Evolutionary conservation across 2,113 vertebrate genomes (phyloP), one percentile per base, ranked within the genome.

Genomic region (Vireo altiloquus): DNA sequence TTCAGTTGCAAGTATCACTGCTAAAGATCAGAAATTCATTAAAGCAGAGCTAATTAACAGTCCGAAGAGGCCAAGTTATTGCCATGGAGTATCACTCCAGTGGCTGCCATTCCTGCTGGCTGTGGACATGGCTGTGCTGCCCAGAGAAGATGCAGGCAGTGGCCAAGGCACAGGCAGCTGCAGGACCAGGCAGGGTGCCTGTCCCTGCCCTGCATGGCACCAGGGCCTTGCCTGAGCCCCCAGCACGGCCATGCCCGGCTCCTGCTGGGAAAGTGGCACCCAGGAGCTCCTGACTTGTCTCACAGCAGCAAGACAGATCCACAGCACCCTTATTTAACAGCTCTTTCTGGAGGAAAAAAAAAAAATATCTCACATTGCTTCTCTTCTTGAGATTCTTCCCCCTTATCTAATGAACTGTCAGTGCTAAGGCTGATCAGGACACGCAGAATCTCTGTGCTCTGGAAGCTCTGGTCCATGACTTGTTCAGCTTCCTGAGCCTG

Each of bases 171-270:
- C 13, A 15, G 54, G 31, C 24, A 39, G 35, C 3, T 3, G 31
- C 59, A 64, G 69, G 33, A 46, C 5, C 24, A 1, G 35, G 40
- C 1, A 2, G 69, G 47, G 31, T 2, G 40, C 68, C 19, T 76
- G 52, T 4, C 3, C 53, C 85, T 82, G 85, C 52, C 47, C 78
- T 37, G 33, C 60, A 6, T 77, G 31, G 39, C 49, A 20, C 72
- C 64, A 42, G 3, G 7, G 56, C 44, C 44, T 31, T 25, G 30
- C 49, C 33, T 1, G 0, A 76, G 78, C 30, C 27, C 53, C 11
- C 6, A 1, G 52, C 57, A n/a, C 0, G 0, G 66, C 80, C 74
- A n/a, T 6, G 3, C 3, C 2, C 46, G 31, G 71, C 24, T 80
- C 50, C 64, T 31, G 50, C 69, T 28, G 19, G 13, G 28, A 23